These are phyloP conservation scores for Eudemis profundana DNA, from an alignment of 2,888 invertebrate species.

Conservation along the genomic window DNA sequence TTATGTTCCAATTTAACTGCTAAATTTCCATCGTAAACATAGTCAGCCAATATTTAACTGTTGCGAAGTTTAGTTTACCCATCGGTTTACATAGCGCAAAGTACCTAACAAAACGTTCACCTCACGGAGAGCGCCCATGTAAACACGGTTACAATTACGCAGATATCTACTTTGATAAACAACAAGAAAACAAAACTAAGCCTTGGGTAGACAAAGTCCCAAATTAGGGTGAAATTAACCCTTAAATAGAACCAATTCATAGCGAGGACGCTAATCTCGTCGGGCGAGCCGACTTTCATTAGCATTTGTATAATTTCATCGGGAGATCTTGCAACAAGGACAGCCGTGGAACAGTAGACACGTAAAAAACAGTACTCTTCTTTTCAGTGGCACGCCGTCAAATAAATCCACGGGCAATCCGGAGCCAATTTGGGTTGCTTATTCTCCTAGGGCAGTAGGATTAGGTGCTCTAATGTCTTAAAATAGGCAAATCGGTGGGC, in stretches of 20 bases:
- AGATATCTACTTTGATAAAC: slow-evolving; percentile 36
- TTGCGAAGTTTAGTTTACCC: background rate
- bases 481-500: too few species aligned
- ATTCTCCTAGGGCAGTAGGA: too few species aligned
- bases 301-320: slow-evolving; percentile 81
- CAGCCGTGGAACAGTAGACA: slow-evolving; percentile 18
- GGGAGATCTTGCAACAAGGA: slow-evolving; percentile 55
- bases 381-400: too few species aligned
- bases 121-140: slow-evolving; percentile 1
- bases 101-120: background rate
- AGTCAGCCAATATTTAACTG: background rate
- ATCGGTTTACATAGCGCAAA: slow-evolving; percentile 2
- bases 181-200: slow-evolving; percentile 43
- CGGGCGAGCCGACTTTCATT: slow-evolving; percentile 74
- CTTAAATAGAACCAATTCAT: slow-evolving; percentile 70
- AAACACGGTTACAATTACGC: slow-evolving; percentile 26
- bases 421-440: too few species aligned
- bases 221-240: slow-evolving; percentile 61
- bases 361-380: slow-evolving; percentile 33
- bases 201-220: slow-evolving; percentile 50
- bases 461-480: too few species aligned
- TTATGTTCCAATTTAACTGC: background rate
- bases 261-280: slow-evolving; percentile 72
- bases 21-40: background rate
- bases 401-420: too few species aligned